Evolutionary conservation across 2,888 invertebrate species (phyloP).

Genomic region (Aleiodes testaceus): DNA sequence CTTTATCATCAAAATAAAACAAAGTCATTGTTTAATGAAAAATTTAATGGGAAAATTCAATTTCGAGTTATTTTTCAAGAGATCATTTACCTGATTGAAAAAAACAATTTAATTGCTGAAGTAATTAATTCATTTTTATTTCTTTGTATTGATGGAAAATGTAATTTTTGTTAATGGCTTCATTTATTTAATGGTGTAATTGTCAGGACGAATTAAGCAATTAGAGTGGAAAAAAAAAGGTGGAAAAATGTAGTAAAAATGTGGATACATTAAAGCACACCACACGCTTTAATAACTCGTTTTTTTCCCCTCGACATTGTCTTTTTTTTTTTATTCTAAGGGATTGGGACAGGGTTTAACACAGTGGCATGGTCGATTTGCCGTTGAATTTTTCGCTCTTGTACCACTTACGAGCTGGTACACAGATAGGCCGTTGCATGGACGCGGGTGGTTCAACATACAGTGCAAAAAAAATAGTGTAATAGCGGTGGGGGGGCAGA

Average conservation of each 20-base stretch:
- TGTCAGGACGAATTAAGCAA: slow-evolving; percentile 15
- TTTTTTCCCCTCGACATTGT: too few relatives aligned
- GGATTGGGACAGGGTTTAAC: slow-evolving; percentile 36
- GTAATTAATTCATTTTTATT: too few relatives aligned
- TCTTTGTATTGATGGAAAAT: neutral
- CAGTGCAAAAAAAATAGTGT: slow-evolving; percentile 9
- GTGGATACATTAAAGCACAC: slow-evolving; percentile 13
- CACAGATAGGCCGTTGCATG: slow-evolving; percentile 40
- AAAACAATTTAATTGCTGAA: neutral
- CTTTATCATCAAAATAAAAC: too few relatives aligned
- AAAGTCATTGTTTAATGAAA: too few relatives aligned
- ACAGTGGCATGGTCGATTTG: slow-evolving; percentile 37
- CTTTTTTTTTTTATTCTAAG: slow-evolving; percentile 19
- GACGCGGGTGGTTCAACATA: slow-evolving; percentile 28
- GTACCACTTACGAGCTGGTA: slow-evolving; percentile 45
- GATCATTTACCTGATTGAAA: neutral
- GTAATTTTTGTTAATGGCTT: slow-evolving; percentile 6
- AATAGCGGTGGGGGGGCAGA: slow-evolving; percentile 1
- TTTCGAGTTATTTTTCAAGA: too few relatives aligned
- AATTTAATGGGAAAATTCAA: too few relatives aligned
- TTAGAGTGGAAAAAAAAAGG: slow-evolving; percentile 9
- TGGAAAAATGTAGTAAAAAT: slow-evolving; percentile 24
- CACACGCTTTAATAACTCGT: slow-evolving; percentile 21
- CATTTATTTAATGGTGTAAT: slow-evolving; percentile 13
- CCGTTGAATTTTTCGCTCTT: slow-evolving; percentile 41